Conservation (phyloP, 1,140 invertebrate genomes). For the Ectropis grisescens region DNA sequence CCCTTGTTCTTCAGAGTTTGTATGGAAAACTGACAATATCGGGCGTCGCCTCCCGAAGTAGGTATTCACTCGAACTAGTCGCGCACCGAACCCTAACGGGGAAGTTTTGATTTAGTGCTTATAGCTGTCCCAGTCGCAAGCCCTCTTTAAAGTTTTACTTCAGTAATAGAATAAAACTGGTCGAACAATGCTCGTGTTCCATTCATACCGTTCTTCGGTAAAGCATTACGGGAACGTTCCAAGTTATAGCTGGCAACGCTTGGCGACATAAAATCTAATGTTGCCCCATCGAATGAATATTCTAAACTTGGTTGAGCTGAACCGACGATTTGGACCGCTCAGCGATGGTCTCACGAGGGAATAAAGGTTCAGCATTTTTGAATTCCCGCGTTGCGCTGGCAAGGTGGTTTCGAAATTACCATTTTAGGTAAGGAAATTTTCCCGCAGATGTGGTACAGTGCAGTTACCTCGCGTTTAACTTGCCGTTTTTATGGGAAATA, state of each 20-base stretch:
- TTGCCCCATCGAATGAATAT: constrained; percentile 37
- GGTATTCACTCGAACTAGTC: constrained; percentile 36
- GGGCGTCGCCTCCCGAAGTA: constrained; percentile 19
- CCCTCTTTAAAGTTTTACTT: constrained; percentile 60
- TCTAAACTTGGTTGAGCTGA: constrained; percentile 26
- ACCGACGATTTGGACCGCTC: constrained; percentile 13
- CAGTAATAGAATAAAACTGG: constrained; percentile 64
- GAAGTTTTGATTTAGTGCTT: constrained; percentile 68
- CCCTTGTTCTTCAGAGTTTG: constrained; percentile 20
- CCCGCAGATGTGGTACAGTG: too few relatives aligned
- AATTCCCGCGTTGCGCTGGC: too few relatives aligned
- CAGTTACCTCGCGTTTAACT: too few relatives aligned
- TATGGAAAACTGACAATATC: constrained; percentile 31
- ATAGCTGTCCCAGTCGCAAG: constrained; percentile 50
- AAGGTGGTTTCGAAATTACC: too few relatives aligned
- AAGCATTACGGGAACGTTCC: constrained; percentile 36
- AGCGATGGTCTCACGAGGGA: constrained; percentile 8
- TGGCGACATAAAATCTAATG: constrained; percentile 35
- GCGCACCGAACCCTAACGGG: constrained; percentile 32
- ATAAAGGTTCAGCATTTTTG: constrained; percentile 13
- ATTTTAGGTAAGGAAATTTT: too few relatives aligned
- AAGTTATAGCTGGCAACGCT: constrained; percentile 34
- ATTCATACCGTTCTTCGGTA: constrained; percentile 34
- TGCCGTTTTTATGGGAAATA: too few relatives aligned
- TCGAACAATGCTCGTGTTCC: constrained; percentile 44